These are phyloP conservation scores for Dolichoris vasculosae DNA, from an alignment of 1,140 invertebrate species.

Conservation along the genomic window DNA sequence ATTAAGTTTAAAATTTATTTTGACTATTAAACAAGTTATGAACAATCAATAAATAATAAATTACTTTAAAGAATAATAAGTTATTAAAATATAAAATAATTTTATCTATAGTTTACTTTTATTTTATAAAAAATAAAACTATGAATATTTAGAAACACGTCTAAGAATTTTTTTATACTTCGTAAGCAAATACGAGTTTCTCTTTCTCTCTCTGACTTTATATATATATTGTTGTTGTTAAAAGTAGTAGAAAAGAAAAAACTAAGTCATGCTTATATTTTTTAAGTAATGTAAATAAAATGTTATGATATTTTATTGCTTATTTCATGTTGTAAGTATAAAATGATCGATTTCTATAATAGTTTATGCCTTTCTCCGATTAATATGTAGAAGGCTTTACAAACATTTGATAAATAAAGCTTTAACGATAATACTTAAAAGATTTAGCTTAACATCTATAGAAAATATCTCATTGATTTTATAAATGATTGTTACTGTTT, in stretches of 20 bases:
- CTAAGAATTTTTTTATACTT: too few species aligned
- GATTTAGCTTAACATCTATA: neutral
- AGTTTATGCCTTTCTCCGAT: neutral
- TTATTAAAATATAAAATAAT: too few species aligned
- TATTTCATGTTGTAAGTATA: neutral
- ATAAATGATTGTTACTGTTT: neutral
- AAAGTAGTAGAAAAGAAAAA: neutral
- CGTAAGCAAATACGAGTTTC: too few species aligned
- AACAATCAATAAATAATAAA: too few species aligned
- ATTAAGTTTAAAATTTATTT: neutral
- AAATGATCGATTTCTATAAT: neutral
- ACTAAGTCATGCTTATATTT: neutral
- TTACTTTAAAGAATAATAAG: neutral
- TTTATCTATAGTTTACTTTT: too few species aligned
- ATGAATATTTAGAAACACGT: too few species aligned
- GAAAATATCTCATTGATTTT: neutral
- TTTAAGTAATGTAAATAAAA: neutral
- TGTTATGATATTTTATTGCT: neutral
- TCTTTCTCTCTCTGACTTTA: too few species aligned
- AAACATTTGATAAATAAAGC: neutral
- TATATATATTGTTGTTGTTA: neutral
- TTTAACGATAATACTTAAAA: too few species aligned
- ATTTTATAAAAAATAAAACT: too few species aligned
- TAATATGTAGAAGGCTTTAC: neutral
- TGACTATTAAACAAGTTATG: neutral